Base-by-base conservation (phyloP, 1,140 invertebrate species). In the Oedothorax gibbosus region DNA sequence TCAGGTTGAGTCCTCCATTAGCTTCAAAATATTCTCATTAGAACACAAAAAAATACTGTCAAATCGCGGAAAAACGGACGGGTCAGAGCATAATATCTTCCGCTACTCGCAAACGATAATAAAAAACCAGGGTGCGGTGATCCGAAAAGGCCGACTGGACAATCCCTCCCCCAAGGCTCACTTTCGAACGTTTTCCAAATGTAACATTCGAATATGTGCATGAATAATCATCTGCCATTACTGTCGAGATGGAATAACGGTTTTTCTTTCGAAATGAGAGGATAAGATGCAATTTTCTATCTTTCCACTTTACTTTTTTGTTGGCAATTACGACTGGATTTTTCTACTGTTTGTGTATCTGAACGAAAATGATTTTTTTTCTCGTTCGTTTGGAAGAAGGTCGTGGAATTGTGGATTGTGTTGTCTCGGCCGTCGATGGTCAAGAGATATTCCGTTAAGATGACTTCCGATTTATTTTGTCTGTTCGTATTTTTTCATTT, bases 211-310 rank as follows among this genome's bases (percentile, higher is more conserved):
- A 71, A 71, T 53, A 71, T 15, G 50, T 18, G 69, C 21, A 53
- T 71, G 69, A 71, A 71, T 71, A 71, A 71, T 56, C 72, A 35
- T 75, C 72, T 75, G 72, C 56, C 54, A 75, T 75, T 75, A 75
- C n/a, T 57, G 72, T 75, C 72, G 57, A 75, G 35, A 15, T 12
- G 15, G 56, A 50, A 82, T 73, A 82, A 68, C 80, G 80, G 80
- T 73, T 82, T 73, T 21, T 35, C 11, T 81, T 50, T 60, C 57
- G 65, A 82, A 35, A 72, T 8, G 9, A 72, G 15, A 72, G 50
- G 21, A 51, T 51, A 15, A 53, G 69, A 12, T 20, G 69, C 35
- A 35, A 35, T 35, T 35, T 35, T 35, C 1, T 35, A 35, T 35
- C 35, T 35, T 35, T 35, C 35, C 35, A 35, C 35, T 35, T 35